Conservation (phyloP, 1,140 invertebrate genomes). For the Diachasma alloeum region DNA sequence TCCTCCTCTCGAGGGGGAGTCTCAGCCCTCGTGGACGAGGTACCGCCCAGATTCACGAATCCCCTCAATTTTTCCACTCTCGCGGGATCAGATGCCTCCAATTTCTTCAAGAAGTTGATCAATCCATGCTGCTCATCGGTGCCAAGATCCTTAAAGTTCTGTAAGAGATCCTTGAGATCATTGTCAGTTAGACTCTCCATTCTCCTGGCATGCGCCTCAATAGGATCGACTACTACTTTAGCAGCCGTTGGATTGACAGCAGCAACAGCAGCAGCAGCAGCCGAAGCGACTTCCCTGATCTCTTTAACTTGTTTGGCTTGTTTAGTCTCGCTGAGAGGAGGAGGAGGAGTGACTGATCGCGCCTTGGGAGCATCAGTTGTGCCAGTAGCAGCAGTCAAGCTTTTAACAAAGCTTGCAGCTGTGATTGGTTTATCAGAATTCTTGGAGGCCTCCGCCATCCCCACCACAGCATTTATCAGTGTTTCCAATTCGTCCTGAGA, state of each 20-base stretch:
- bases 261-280: too few relatives aligned
- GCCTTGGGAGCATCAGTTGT: too few relatives aligned
- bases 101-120: slow-evolving; percentile 79
- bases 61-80: slow-evolving; percentile 76
- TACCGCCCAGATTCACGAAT: slow-evolving; percentile 69
- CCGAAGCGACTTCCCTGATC: not conserved
- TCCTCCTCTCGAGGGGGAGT: slow-evolving; percentile 42
- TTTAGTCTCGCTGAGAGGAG: too few relatives aligned
- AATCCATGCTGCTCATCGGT: slow-evolving; percentile 81
- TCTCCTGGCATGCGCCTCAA: slow-evolving; percentile 42
- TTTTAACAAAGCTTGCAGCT: slow-evolving; percentile 65
- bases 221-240: not conserved
- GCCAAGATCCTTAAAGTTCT: slow-evolving; percentile 81
- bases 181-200: slow-evolving; percentile 79
- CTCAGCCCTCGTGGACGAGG: slow-evolving; percentile 33
- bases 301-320: not conserved
- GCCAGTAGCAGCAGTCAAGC: slow-evolving; percentile 54
- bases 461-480: slow-evolving; percentile 78
- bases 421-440: slow-evolving; percentile 66
- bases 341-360: too few relatives aligned
- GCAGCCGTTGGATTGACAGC: too few relatives aligned
- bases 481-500: slow-evolving; percentile 78
- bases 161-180: slow-evolving; percentile 77
- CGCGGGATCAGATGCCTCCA: slow-evolving; percentile 75
- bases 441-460: slow-evolving; percentile 70